A percentile compares a stretch with the other conserved stretches of the same genome.
Evolutionary conservation across 30 jellyfish, hydroid and myxozoan species (phyloP).

Genomic region (Sanderia malayensis): DNA sequence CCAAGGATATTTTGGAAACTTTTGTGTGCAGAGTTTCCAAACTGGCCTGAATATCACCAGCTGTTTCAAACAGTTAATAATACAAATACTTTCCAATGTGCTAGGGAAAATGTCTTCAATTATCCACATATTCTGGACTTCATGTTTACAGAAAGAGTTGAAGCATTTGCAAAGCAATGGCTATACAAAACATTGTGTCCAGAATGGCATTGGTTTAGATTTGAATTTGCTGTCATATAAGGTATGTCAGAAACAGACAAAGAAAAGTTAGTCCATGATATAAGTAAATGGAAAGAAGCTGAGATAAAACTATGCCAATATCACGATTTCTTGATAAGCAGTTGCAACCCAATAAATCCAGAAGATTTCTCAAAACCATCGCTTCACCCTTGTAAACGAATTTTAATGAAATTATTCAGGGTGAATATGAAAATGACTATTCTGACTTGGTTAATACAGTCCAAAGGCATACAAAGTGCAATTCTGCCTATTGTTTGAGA

Average conservation of each 20-base stretch:
- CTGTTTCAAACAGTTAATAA: neutral
- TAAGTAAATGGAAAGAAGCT: slow-evolving; percentile 24
- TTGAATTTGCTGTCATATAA: no score
- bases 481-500: no score
- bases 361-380: no score
- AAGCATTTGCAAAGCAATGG: slow-evolving; percentile 45
- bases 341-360: no score
- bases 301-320: no score
- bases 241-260: neutral
- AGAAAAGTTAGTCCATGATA: slow-evolving; percentile 7
- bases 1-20: slow-evolving; percentile 61
- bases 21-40: slow-evolving; percentile 66
- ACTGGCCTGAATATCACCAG: slow-evolving; percentile 36
- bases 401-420: no score
- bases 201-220: slow-evolving; percentile 38
- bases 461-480: no score
- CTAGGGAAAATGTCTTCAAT: slow-evolving; percentile 27
- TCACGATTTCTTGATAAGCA: no score
- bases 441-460: no score
- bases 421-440: no score
- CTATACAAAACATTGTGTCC: slow-evolving; percentile 52
- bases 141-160: slow-evolving; percentile 44
- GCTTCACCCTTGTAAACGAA: no score
- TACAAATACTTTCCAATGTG: no score
- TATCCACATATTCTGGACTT: slow-evolving; percentile 45